Evolutionary conservation across 2,888 invertebrate genomes (phyloP), one percentile per base, ranked within the genome.

Genomic region (Azorinus chamasolen): DNA sequence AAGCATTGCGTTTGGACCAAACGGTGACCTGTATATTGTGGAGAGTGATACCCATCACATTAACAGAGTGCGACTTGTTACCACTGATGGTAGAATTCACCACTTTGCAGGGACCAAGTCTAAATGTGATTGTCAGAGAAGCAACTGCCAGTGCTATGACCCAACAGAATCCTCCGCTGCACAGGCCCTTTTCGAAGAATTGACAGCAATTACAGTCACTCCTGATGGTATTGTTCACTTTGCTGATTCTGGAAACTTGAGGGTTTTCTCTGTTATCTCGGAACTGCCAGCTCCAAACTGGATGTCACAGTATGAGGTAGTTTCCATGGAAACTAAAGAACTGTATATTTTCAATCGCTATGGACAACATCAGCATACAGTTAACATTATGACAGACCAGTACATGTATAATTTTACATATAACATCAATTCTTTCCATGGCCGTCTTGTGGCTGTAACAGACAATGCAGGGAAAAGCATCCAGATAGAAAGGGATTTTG

Each of bases 151-250:
- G 89, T 98, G 98, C 91, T 98, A 97, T 90, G 97, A 97, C 83
- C 89, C 86, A 0, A 88, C 90, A 79, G 93, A 91, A 77, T 88
- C 88, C 1, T 93, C 98, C 48, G 98, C 98, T 0, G 96, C 97
- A 0, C 97, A 97, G 85, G 97, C 98, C 0, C 97, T 98, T 93
- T 97, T 99, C 92, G 97, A 97, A 88, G 97, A 98, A 0, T 97
- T 98, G 6, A 91, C 91, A 1, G 91, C 98, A 14, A 95, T 99
- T 48, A 96, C 98, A 14, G 97, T 99, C 45, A 97, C 98, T 37
- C 97, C 98, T 41, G 98, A 98, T 92, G 98, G 98, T n/a, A 96
- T 97, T 66, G 95, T 99, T 53, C 97, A 98, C 93, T 96, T 99
- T 61, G 97, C 98, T 45, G 99, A 99, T 94, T 97, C 98, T 95